Conservation (phyloP, 1,140 invertebrate genomes). For the Zaprionus camerounensis region DNA sequence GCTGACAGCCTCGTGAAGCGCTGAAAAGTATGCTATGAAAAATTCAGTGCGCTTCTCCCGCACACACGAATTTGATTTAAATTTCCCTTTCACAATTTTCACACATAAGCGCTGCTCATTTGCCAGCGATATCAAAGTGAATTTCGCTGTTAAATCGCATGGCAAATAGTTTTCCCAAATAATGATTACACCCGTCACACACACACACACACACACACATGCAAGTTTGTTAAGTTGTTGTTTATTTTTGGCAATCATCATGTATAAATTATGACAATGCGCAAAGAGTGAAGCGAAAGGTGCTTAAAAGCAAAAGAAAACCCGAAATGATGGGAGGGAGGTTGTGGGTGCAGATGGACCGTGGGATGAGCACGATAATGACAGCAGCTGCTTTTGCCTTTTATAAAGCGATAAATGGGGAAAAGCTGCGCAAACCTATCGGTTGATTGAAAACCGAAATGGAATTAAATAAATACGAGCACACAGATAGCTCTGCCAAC, state of each 20-base stretch:
- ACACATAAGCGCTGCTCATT: constrained; percentile 41
- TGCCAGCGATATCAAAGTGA: constrained; percentile 68
- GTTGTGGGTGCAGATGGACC: not conserved
- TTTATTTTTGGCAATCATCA: constrained; percentile 68
- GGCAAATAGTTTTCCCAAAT: constrained; percentile 74
- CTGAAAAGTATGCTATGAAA: constrained; percentile 74
- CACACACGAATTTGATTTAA: constrained; percentile 29
- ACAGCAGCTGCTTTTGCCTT: constrained; percentile 38
- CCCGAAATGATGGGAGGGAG: not conserved
- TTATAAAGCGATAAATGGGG: constrained; percentile 42
- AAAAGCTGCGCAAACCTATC: constrained; percentile 67
- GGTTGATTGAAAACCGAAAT: constrained; percentile 76
- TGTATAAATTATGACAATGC: constrained; percentile 53
- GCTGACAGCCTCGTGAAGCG: constrained; percentile 45
- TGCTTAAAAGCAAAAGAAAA: constrained; percentile 41
- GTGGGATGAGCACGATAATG: constrained; percentile 19
- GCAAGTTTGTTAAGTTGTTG: constrained; percentile 31
- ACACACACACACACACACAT: not conserved
- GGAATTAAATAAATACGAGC: constrained; percentile 78
- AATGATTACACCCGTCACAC: constrained; percentile 21
- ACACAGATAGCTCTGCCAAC: constrained; percentile 48
- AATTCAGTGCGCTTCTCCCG: constrained; percentile 68
- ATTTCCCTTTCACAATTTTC: constrained; percentile 11
- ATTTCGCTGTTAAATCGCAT: constrained; percentile 72
- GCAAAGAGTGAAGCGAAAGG: constrained; percentile 15